A percentile compares a stretch with the other conserved stretches of the same genome.
Conservation (phyloP, 1,140 invertebrate species). For the Conopomorpha cramerella region DNA sequence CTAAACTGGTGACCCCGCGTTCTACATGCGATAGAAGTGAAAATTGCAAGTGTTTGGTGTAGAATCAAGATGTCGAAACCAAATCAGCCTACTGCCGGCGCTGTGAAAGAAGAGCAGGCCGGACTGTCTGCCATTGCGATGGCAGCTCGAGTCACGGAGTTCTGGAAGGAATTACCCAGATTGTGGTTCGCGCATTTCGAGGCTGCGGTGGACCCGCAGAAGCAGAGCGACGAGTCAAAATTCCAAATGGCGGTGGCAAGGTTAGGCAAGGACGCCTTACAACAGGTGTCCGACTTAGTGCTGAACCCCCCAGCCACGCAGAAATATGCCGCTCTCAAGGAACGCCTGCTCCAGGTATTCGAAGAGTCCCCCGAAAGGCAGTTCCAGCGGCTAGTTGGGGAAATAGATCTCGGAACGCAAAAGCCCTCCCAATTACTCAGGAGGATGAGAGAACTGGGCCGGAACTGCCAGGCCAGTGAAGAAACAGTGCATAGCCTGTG, state of each 20-base stretch:
- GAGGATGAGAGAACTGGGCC: conserved; percentile 9
- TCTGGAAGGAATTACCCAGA: conserved; percentile 5
- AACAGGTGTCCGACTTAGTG: conserved; percentile 5
- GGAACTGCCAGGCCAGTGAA: conserved; percentile 2
- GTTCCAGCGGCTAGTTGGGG: conserved; percentile 11
- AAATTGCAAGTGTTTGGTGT: too few species aligned
- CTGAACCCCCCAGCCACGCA: not conserved
- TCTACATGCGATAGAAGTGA: too few species aligned
- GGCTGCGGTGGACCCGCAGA: conserved; percentile 2
- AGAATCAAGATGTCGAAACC: too few species aligned
- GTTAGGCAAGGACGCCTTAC: conserved; percentile 1
- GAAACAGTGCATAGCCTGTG: conserved; percentile 7
- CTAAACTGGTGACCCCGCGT: too few species aligned
- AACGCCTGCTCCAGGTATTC: not conserved
- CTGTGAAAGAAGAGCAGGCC: too few species aligned
- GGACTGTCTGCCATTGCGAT: too few species aligned
- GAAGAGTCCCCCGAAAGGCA: conserved; percentile 3
- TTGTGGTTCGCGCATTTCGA: conserved; percentile 8
- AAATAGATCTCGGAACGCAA: conserved; percentile 14
- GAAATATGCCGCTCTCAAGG: conserved; percentile 2
- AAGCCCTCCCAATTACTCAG: conserved; percentile 12
- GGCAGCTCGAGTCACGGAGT: too few species aligned
- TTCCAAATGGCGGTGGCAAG: conserved; percentile 3
- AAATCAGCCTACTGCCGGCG: too few species aligned
- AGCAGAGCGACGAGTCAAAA: conserved; percentile 6